Evolutionary conservation across 1,140 invertebrate species (phyloP), one percentile per base, ranked within the genome.

Genomic region (Drosophila burlai): DNA sequence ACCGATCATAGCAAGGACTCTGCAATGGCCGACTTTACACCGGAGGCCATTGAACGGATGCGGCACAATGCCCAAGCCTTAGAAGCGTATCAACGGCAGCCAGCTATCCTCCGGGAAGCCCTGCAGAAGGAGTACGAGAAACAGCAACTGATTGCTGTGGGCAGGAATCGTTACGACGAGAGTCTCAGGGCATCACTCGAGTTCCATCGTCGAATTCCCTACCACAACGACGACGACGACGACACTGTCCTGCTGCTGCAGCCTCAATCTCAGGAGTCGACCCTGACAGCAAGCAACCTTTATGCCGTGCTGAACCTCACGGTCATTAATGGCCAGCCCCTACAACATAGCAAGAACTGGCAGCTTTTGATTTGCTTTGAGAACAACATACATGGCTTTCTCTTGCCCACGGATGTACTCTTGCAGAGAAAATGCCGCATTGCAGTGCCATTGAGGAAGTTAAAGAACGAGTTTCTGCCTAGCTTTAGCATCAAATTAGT

Each of bases 121-220:
- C 62, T 92, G n/a, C 58, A 89, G 16, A 42, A 42, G 7, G 91
- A 92, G 42, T 74, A 69, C 24, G 52, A 81, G 52, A 86, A 85
- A 8, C 91, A 92, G 46, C 79, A 92, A 42, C 47, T 92, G 0
- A 49, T 92, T 16, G 74, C 83, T 3, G 61, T 92, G 18, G 67
- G 62, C 8, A 67, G 47, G 21, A 76, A 80, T 54, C 40, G 55
- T 8, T 42, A 63, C 6, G 24, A 21, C 3, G 43, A 43, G 2
- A 8, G 49, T 4, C 26, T 84, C 6, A 38, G 74, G 57, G 58
- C 72, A 2, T 42, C 43, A 0, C 11, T 89, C 1, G 66, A 79
- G 18, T 92, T 69, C 46, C 59, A 60, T 21, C 31, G 72, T 0
- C 55, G 78, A 3, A 10, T 91, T 34, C 91, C 91, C 4, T 15